Evolutionary conservation across 2,888 invertebrate genomes (phyloP), one percentile per base, ranked within the genome.

Genomic region (Dryobotodes eremita): DNA sequence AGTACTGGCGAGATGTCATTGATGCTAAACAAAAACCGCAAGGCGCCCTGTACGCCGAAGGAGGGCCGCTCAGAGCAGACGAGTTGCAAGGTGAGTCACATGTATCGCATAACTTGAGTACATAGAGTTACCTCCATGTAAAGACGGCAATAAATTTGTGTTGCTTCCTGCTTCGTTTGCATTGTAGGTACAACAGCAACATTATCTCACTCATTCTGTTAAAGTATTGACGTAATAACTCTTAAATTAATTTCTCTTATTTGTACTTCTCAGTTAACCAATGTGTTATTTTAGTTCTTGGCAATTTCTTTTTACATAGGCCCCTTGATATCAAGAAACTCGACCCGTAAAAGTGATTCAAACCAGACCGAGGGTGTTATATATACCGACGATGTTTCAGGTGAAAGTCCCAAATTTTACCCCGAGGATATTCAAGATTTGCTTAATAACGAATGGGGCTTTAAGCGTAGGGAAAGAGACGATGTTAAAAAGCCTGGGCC

Each of bases 401-500:
- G 96, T 96, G 96, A 96, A 95, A 96, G 93, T 95, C 94, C 95
- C 88, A 95, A 95, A 93, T 94, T 95, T 93, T 94, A 94, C 95
- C 94, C 94, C 90, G 95, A 94, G 91, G 97, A 97, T 91, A 96
- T 98, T 86, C 97, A 97, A 92, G 97, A 97, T 92, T 95, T 97
- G 86, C 93, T 98, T 92, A 97, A 97, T 93, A 97, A 97, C 92
- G 98, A 98, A 96, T 97, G 98, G 95, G 98, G 98, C 84, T 99
- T 99, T 97, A 98, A 98, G 90, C 97, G 99, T 91, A 98, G 98
- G 90, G 99, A 99, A 97, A 97, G 99, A 91, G 97, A 99, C 86
- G 99, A 99, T 96, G 99, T 99, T 72, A 99, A 99, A 97, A 99
- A 99, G 96, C 99, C 99, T n/a, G 99, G 99, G 79, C 99, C 99